Base-by-base conservation (phyloP, 2,888 invertebrate species). In the Ornithoptera alexandrae region DNA sequence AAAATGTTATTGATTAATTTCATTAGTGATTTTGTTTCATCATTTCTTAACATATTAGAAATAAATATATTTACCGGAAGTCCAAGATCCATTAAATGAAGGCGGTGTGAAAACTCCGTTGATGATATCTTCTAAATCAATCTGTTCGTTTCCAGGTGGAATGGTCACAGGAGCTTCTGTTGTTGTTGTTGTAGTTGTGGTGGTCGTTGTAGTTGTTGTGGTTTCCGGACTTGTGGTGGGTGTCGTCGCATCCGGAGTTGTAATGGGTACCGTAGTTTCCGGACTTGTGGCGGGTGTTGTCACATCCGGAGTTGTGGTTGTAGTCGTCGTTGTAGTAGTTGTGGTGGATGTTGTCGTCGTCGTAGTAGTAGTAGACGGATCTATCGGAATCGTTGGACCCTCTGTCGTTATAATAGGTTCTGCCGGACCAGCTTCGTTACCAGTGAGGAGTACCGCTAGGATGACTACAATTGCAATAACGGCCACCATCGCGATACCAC, bases 21-120 rank as follows among this genome's bases (percentile, higher is more conserved):
- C 12, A 15, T 15, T 12, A 1, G 15, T 46, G 12, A 12, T 15
- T 4, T 46, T 46, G 46, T 12, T 15, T 17, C 15, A 15, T 4
- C 12, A 12, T 46, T 46, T 46, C 46, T 46, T 39, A 64, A 30
- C 46, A 63, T 30, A 39, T 22, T 57, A 8, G 24, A 56, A 22
- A 62, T 30, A 2, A 22, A 62, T 30, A 8, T 69, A 64, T 83
- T 84, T 88, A 96, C 97, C 96, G 83, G 95, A 94, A 70, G 96
- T 92, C 97, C 97, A 97, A 62, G 95, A 95, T 67, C 95, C 97
- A 85, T 97, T 97, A 84, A 97, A 97, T 59, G 94, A 90, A 71
- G 93, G 93, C 0, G 96, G 93, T 18, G 94, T 87, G 72, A 95
- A 94, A 72, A 93, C 94, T 62, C 96, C 96, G 56, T 91, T 93